Conservation (phyloP, 2,797 vertebrate species). For the Macroramphosus scolopax region DNA sequence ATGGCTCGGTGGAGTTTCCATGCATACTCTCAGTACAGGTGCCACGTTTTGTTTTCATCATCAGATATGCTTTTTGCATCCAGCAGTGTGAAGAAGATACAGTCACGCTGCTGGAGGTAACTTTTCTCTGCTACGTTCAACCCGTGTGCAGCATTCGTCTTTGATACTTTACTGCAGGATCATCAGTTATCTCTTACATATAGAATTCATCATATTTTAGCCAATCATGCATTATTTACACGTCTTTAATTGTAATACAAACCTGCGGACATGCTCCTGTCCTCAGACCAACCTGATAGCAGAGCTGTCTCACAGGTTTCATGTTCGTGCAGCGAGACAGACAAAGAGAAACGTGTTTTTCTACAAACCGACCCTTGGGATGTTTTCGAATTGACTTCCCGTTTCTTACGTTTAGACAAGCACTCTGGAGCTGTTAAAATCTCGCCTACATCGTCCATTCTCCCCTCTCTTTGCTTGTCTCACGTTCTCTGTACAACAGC, state of each 20-base stretch:
- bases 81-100: background rate
- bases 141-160: constrained; percentile 1
- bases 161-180: background rate
- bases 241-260: too few relatives aligned
- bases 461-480: background rate
- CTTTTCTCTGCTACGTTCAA: constrained; percentile 10
- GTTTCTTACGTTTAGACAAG: background rate
- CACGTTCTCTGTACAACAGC: background rate
- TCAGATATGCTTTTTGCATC: constrained; percentile 2
- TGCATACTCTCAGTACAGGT: background rate
- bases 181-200: constrained; percentile 1
- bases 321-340: too few relatives aligned
- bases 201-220: too few relatives aligned
- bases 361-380: too few relatives aligned
- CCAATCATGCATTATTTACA: too few relatives aligned
- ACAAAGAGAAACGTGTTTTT: too few relatives aligned
- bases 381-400: too few relatives aligned
- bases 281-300: too few relatives aligned
- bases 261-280: too few relatives aligned
- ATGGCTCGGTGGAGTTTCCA: constrained; percentile 2
- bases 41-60: constrained; percentile 3
- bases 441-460: too few relatives aligned
- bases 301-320: too few relatives aligned
- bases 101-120: background rate
- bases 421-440: background rate